A percentile compares a stretch with the other conserved stretches of the same genome.
These are phyloP conservation scores for Megaptera novaeangliae DNA, from an alignment of 2,113 vertebrate genomes.

Conservation along the genomic window DNA sequence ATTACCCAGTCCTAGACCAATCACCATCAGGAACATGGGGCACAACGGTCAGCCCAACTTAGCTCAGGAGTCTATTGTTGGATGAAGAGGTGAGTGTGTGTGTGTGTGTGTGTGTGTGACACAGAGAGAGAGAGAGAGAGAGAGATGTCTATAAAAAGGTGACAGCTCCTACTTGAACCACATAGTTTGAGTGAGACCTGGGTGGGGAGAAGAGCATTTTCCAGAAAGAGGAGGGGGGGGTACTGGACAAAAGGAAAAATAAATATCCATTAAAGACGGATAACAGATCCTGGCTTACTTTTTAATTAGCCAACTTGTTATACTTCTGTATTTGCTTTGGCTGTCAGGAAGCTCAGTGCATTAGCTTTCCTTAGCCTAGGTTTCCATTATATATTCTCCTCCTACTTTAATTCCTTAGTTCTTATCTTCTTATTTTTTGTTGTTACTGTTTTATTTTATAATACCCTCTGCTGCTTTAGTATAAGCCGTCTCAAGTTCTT, in stretches of 20 bases:
- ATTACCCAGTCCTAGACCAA: background rate
- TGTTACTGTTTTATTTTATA: background rate
- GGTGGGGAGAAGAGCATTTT: background rate
- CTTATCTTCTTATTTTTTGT: background rate
- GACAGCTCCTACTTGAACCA: background rate
- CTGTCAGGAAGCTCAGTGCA: background rate
- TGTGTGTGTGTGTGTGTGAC: background rate
- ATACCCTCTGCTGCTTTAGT: background rate
- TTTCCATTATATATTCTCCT: background rate
- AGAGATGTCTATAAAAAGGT: background rate
- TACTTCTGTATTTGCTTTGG: background rate
- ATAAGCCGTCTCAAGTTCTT: conserved; percentile 2
- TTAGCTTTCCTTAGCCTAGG: background rate
- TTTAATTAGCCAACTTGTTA: background rate
- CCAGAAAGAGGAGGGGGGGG: background rate
- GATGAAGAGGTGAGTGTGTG: background rate
- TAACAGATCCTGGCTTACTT: background rate
- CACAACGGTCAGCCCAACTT: background rate
- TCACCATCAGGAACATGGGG: background rate
- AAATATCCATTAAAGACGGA: background rate
- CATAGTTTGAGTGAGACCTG: background rate
- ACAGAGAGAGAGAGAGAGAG: background rate
- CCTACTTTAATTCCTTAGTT: background rate
- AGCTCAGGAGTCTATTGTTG: background rate
- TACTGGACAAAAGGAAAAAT: background rate